These are phyloP conservation scores for Astreopora myriophthalma DNA, from an alignment of 64 coral and sea anemone species.

Conservation along the genomic window DNA sequence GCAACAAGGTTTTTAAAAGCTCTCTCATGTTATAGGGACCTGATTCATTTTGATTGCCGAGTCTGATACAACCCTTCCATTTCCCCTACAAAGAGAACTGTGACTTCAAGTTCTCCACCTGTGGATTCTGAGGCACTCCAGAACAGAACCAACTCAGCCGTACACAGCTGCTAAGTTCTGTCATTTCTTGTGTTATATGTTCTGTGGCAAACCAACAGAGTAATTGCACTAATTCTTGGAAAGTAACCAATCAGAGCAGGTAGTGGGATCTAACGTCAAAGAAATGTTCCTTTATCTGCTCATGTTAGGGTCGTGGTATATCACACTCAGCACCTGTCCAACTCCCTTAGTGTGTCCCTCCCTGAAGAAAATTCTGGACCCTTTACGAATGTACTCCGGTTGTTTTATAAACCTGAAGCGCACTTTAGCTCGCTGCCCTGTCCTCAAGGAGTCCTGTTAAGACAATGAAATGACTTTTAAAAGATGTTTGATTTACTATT, in stretches of 20 bases:
- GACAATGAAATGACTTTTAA: background rate
- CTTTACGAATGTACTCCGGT: conserved; percentile 80
- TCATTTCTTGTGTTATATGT: too few species aligned
- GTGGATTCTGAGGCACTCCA: background rate
- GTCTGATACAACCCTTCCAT: background rate
- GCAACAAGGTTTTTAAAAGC: too few species aligned
- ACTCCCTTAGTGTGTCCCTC: conserved; percentile 93
- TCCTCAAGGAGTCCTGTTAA: conserved; percentile 79
- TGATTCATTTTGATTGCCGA: too few species aligned
- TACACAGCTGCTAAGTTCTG: background rate
- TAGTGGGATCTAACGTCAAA: background rate
- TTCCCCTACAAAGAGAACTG: background rate
- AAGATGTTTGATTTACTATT: background rate
- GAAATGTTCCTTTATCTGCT: background rate
- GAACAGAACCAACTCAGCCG: background rate
- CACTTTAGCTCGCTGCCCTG: conserved; percentile 89
- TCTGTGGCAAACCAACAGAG: too few species aligned
- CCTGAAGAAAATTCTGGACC: conserved; percentile 84
- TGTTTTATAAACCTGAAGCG: conserved; percentile 90
- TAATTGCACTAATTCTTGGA: background rate
- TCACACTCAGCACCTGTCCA: conserved; percentile 73
- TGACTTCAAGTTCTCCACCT: too few species aligned
- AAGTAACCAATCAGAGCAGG: background rate
- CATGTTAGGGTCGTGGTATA: conserved; percentile 20
- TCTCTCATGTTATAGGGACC: too few species aligned